Conservation (phyloP, 2,113 vertebrate genomes). For the Peromyscus californicus region DNA sequence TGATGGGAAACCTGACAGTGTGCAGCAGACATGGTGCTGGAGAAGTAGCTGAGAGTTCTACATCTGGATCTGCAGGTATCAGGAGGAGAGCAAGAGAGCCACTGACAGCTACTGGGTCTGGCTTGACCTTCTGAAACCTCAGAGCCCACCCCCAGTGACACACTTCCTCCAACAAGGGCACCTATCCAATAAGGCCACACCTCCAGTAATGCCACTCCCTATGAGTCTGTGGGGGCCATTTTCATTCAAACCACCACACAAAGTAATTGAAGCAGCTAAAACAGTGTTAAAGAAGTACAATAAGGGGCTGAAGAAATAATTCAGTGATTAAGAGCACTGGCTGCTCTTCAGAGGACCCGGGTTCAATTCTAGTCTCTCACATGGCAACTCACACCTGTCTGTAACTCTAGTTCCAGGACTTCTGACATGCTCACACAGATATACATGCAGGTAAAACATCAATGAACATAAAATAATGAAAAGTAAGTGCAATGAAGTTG, state of each 20-base stretch:
- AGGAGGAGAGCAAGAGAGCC: not conserved
- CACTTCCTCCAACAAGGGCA: not conserved
- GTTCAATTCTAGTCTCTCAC: not conserved
- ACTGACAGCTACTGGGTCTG: not conserved
- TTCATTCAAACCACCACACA: not conserved
- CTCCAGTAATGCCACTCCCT: not conserved
- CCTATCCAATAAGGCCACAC: not conserved
- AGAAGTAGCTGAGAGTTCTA: not conserved
- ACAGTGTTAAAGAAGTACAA: not conserved
- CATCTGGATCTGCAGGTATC: not conserved
- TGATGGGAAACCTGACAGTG: not conserved
- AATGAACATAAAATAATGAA: not conserved
- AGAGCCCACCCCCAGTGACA: not conserved
- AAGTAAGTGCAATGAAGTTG: not conserved
- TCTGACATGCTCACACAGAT: not conserved
- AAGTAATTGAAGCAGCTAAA: conserved; percentile 4
- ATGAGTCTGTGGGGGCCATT: not conserved
- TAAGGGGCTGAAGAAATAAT: not conserved
- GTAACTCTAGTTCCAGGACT: not conserved
- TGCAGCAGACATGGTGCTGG: not conserved
- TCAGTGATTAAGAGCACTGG: not conserved
- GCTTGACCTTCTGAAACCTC: not conserved
- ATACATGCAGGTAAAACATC: not conserved
- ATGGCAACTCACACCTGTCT: not conserved
- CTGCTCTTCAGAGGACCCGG: not conserved